Percentiles rank a stretch among this genome's conserved stretches.
Evolutionary conservation across 2,888 invertebrate species (phyloP).

Genomic region (Melolontha melolontha): DNA sequence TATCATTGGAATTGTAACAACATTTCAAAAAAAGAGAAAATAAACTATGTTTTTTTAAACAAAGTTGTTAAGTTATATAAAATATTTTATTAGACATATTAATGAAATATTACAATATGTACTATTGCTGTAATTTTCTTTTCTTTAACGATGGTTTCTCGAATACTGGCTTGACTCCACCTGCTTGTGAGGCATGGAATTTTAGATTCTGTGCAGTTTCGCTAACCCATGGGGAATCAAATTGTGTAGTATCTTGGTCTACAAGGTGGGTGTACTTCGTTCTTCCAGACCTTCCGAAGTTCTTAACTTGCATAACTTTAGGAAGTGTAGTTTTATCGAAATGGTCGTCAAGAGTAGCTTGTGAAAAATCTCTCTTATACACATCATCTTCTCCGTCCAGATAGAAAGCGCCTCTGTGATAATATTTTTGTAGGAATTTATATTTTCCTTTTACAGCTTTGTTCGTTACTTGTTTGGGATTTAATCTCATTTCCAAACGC

Average conservation of each 20-base stretch:
- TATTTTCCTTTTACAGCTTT: conserved; percentile 97
- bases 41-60: too few relatives aligned
- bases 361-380: conserved; percentile 92
- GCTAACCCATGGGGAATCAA: conserved; percentile 97
- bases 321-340: conserved; percentile 99
- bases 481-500: conserved; percentile 85
- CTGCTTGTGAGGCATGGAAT: conserved; percentile 88
- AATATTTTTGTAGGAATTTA: conserved; percentile 99
- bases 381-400: conserved; percentile 93
- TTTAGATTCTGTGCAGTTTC: conserved; percentile 91
- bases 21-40: too few relatives aligned
- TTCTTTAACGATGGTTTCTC: conserved; percentile 84
- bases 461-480: conserved; percentile 94
- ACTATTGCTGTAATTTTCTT: conserved; percentile 58
- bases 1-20: too few relatives aligned
- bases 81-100: too few relatives aligned
- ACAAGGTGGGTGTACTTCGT: conserved; percentile 99
- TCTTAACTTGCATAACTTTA: conserved; percentile 99
- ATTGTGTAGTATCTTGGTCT: conserved; percentile 98
- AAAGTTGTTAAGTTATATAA: background rate
- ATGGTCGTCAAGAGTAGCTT: conserved; percentile 97
- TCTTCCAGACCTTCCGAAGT: conserved; percentile 98
- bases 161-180: conserved; percentile 93
- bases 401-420: conserved; percentile 99
- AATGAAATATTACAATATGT: too few relatives aligned